Evolutionary conservation across 2,113 vertebrate species (phyloP).

Genomic region (Pygathrix nemaeus): DNA sequence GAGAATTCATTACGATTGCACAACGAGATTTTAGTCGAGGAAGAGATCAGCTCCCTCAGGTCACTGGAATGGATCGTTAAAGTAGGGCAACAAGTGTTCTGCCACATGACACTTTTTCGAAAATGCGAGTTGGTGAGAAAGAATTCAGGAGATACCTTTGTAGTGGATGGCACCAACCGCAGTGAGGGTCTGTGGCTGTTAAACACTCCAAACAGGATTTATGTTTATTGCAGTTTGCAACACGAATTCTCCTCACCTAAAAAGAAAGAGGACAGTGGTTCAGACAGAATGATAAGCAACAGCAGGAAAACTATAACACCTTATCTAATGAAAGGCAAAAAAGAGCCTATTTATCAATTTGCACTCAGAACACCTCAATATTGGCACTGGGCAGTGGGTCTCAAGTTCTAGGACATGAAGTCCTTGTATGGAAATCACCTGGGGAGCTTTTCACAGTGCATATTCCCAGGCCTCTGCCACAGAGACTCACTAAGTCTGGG

Average conservation of each 20-base stretch:
- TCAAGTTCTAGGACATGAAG: neutral
- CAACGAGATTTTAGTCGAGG: neutral
- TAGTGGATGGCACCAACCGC: slow-evolving; percentile 90
- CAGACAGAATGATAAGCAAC: slow-evolving; percentile 50
- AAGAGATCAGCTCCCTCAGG: neutral
- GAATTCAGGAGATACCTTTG: slow-evolving; percentile 82
- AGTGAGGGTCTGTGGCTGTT: slow-evolving; percentile 90
- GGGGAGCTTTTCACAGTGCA: neutral
- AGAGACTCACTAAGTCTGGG: neutral
- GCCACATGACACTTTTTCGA: neutral
- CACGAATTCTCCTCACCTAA: slow-evolving; percentile 89
- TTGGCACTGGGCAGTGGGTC: neutral
- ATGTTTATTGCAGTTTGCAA: slow-evolving; percentile 87
- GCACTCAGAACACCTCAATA: slow-evolving; percentile 44
- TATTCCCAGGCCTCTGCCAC: neutral
- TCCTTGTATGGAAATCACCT: neutral
- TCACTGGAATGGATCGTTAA: neutral
- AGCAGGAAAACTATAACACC: neutral
- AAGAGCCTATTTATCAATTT: neutral
- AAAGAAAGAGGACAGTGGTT: slow-evolving; percentile 65
- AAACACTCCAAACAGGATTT: slow-evolving; percentile 85
- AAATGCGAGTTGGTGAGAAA: neutral
- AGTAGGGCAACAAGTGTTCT: slow-evolving; percentile 65
- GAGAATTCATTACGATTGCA: neutral
- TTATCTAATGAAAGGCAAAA: slow-evolving; percentile 15